Evolutionary conservation across 2,113 vertebrate species (phyloP).

Genomic region (Porphyrio hochstetteri): DNA sequence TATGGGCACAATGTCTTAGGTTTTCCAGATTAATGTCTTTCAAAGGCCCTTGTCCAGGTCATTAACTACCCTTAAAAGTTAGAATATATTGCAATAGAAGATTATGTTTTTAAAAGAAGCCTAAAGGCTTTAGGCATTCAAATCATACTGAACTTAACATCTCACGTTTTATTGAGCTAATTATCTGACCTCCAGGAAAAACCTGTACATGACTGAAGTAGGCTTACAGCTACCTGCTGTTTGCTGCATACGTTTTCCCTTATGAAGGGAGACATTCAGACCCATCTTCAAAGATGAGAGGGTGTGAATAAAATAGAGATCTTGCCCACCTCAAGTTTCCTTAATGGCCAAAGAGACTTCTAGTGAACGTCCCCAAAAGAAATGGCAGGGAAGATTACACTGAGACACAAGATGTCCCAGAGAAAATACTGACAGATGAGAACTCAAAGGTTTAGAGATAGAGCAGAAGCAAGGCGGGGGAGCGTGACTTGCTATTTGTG

Average conservation of each 20-base stretch:
- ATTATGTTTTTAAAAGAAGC: neutral
- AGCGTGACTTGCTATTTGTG: neutral
- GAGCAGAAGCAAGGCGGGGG: neutral
- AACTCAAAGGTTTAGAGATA: neutral
- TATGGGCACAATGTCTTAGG: neutral
- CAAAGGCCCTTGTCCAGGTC: neutral
- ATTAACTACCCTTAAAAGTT: neutral
- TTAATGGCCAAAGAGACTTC: neutral
- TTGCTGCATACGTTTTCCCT: neutral
- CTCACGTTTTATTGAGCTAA: neutral
- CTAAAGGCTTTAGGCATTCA: neutral
- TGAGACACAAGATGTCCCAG: neutral
- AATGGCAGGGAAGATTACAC: neutral
- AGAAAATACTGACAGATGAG: slow-evolving; percentile 3
- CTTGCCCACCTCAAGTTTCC: neutral
- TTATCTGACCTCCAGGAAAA: neutral
- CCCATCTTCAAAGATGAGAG: neutral
- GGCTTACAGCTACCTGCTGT: neutral
- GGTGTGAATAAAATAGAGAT: neutral
- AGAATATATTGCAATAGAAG: neutral
- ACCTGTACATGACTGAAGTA: neutral
- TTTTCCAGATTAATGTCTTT: neutral
- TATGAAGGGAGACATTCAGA: neutral
- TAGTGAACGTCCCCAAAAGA: neutral
- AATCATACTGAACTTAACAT: neutral